Evolutionary conservation across 2,113 vertebrate species (phyloP).

Genomic region (Macquaria ambigua): DNA sequence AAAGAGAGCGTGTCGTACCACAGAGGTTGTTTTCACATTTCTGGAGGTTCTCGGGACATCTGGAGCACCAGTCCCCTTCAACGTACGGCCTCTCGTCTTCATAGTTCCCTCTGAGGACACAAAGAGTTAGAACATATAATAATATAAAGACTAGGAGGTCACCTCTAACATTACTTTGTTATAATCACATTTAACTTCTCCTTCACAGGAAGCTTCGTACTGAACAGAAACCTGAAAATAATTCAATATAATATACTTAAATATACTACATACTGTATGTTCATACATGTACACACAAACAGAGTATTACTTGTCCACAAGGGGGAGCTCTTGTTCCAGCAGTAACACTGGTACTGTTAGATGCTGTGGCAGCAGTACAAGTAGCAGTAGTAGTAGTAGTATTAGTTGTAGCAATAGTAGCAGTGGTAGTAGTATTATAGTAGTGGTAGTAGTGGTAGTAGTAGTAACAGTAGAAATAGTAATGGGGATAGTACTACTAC

Average conservation of each 20-base stretch:
- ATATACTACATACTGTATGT: not conserved
- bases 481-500: not conserved
- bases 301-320: not conserved
- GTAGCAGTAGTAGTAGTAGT: not conserved
- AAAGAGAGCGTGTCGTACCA: slow-evolving; percentile 46
- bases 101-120: slow-evolving; percentile 74
- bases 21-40: slow-evolving; percentile 79
- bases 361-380: not conserved
- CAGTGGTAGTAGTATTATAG: no score
- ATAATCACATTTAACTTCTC: not conserved
- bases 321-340: not conserved
- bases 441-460: not conserved
- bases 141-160: not conserved
- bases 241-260: not conserved
- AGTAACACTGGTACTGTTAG: not conserved
- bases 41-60: slow-evolving; percentile 71
- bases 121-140: not conserved
- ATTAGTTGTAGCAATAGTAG: not conserved
- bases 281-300: not conserved
- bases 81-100: slow-evolving; percentile 67
- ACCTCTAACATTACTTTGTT: not conserved
- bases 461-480: not conserved
- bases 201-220: no score
- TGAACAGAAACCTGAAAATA: not conserved
- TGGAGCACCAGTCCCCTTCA: slow-evolving; percentile 75